These are phyloP conservation scores for Hoplostethus atlanticus DNA, from an alignment of 2,797 vertebrate genomes.

Conservation along the genomic window DNA sequence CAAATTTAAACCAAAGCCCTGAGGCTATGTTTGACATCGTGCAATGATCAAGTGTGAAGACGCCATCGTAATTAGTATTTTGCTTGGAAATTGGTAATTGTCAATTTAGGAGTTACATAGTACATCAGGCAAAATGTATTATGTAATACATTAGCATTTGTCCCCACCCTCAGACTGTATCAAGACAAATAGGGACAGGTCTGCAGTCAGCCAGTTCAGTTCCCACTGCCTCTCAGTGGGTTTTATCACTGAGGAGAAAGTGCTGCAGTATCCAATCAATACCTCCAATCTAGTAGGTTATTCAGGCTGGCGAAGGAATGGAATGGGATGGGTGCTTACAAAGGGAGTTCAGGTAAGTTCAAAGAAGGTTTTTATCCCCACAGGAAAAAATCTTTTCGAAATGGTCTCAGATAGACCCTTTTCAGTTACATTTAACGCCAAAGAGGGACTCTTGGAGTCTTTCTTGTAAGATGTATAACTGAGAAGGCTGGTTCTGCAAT, in stretches of 20 bases:
- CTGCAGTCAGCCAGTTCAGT: slow-evolving; percentile 20
- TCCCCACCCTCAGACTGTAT: too few relatives aligned
- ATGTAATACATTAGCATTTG: too few relatives aligned
- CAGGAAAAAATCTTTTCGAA: too few relatives aligned
- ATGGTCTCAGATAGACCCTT: too few relatives aligned
- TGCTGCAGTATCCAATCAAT: slow-evolving; percentile 25
- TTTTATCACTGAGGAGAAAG: slow-evolving; percentile 21
- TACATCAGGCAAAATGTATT: too few relatives aligned
- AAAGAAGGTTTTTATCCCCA: too few relatives aligned
- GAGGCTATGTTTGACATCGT: neutral
- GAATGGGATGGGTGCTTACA: neutral
- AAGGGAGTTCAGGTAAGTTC: too few relatives aligned
- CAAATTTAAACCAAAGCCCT: neutral
- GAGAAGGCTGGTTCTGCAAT: too few relatives aligned
- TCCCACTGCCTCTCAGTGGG: slow-evolving; percentile 1
- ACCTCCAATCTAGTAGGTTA: slow-evolving; percentile 19
- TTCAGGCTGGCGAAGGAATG: slow-evolving; percentile 15
- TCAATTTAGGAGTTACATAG: too few relatives aligned
- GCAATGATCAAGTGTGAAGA: neutral
- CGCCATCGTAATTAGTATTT: neutral
- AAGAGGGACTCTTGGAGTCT: too few relatives aligned
- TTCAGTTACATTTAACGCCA: too few relatives aligned
- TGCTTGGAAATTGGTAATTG: neutral
- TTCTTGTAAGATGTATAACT: too few relatives aligned
- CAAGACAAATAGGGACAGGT: neutral